phyloP scores from a whole-genome alignment of 1,140 invertebrate species.

The Drosophila tani region DNA sequence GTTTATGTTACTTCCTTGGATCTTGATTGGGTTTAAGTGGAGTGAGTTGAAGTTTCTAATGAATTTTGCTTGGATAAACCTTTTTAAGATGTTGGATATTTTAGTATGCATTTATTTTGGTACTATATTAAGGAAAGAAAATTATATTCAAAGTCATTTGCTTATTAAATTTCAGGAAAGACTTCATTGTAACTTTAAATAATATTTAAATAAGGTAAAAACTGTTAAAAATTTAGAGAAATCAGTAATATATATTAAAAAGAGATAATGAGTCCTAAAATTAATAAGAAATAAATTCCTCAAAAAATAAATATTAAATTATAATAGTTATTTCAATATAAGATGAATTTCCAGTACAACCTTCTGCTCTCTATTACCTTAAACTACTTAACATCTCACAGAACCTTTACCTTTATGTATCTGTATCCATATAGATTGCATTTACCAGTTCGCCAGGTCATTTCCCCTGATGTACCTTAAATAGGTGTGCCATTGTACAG shows the following conservation, averaged over 20 bases:
- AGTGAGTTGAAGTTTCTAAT: not conserved
- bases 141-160: no score
- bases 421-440: constrained; percentile 18
- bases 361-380: not conserved
- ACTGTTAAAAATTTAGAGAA: no score
- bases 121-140: no score
- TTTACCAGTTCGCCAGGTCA: not conserved
- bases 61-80: not conserved
- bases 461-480: constrained; percentile 3
- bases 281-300: no score
- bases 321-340: no score
- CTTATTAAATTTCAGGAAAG: not conserved
- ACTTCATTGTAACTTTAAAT: not conserved
- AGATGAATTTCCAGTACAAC: no score
- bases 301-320: no score
- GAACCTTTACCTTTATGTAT: constrained; percentile 13
- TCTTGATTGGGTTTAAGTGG: not conserved
- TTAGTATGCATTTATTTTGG: no score
- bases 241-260: not conserved
- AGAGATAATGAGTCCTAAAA: no score
- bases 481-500: constrained; percentile 42
- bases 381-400: not conserved
- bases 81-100: not conserved
- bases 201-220: no score
- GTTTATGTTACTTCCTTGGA: constrained; percentile 4